Percentiles rank a stretch among this genome's conserved stretches.
These are phyloP conservation scores for Esox niger DNA, from an alignment of 2,113 vertebrate genomes.

Conservation along the genomic window DNA sequence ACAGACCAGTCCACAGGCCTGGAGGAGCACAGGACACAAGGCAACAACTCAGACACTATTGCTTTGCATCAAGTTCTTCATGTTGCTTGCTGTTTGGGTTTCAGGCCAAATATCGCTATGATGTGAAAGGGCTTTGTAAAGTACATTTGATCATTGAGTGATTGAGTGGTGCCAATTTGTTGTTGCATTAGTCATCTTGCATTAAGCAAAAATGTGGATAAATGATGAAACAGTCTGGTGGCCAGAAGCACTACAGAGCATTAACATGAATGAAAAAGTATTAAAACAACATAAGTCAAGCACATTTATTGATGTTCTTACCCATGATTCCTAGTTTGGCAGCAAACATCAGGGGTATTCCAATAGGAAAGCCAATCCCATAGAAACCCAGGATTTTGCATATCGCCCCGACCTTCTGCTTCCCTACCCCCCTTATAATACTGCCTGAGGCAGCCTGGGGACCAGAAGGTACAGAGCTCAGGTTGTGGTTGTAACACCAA, in stretches of 20 bases:
- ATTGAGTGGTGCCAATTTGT: no score
- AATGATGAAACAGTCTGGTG: no score
- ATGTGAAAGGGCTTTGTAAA: no score
- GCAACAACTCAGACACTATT: background rate
- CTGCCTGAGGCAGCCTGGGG: slow-evolving; percentile 66
- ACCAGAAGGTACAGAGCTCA: background rate
- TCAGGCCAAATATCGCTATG: no score
- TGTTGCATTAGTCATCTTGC: no score
- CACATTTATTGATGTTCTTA: slow-evolving; percentile 44
- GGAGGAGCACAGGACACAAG: slow-evolving; percentile 12
- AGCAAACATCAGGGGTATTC: slow-evolving; percentile 78
- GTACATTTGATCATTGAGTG: no score
- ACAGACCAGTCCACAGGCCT: slow-evolving; percentile 86
- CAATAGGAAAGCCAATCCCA: slow-evolving; percentile 74
- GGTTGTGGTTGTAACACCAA: background rate
- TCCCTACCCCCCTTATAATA: slow-evolving; percentile 78
- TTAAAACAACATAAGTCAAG: no score
- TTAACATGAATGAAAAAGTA: no score
- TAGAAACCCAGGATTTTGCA: slow-evolving; percentile 74
- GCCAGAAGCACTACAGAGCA: no score
- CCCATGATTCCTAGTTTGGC: slow-evolving; percentile 78
- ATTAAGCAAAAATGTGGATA: no score
- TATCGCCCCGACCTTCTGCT: slow-evolving; percentile 80
- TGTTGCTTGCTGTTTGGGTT: no score
- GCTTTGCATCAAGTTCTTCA: no score